Percentiles rank a stretch among this genome's conserved stretches.
phyloP scores from a whole-genome alignment of 2,113 vertebrate genomes.

The Tringa solitaria region DNA sequence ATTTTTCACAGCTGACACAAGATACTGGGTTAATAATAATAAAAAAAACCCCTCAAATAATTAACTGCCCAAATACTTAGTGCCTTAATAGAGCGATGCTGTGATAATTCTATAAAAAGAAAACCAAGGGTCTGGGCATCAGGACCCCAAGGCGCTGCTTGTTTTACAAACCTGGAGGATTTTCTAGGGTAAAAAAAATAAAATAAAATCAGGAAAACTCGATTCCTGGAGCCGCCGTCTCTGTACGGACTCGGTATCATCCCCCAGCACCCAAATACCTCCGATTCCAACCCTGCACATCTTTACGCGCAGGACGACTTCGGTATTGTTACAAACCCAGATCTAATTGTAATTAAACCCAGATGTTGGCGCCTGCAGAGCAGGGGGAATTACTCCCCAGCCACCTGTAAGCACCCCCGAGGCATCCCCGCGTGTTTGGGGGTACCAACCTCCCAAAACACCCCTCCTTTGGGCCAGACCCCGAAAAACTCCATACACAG shows the following conservation, averaged over 20 bases:
- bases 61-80: too few relatives aligned
- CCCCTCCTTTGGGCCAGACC: background rate
- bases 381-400: background rate
- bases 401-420: background rate
- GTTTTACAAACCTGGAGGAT: background rate
- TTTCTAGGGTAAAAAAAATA: background rate
- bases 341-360: background rate
- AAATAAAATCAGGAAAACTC: background rate
- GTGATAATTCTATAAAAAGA: background rate
- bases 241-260: fast-evolving
- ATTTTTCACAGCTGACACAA: background rate
- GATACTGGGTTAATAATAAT: background rate
- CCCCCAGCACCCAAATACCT: background rate
- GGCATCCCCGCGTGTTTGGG: fast-evolving
- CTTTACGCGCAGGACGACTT: background rate
- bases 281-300: fast-evolving
- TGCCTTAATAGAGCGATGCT: too few relatives aligned
- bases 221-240: fast-evolving
- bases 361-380: fast-evolving
- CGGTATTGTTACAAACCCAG: fast-evolving
- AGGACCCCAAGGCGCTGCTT: fast-evolving
- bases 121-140: too few relatives aligned
- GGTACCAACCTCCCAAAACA: too few relatives aligned
- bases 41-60: background rate
- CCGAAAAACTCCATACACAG: fast-evolving